Conservation (phyloP, 2,888 invertebrate genomes). For the Heliconius ismenius region DNA sequence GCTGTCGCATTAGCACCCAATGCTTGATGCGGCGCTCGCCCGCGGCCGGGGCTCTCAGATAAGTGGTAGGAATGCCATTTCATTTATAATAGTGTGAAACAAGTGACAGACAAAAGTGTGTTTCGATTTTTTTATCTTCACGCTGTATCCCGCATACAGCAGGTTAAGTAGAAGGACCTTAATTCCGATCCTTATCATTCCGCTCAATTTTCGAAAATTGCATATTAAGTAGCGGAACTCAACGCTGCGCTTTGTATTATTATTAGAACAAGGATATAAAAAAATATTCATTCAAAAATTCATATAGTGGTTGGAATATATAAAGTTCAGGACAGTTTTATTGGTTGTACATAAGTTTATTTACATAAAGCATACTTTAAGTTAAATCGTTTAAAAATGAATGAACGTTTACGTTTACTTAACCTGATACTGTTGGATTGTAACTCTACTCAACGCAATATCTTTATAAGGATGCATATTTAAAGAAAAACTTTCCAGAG, state of each 20-base stretch:
- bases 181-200: too few species aligned
- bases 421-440: neutral
- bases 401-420: too few species aligned
- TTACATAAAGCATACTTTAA: neutral
- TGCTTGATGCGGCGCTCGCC: slow-evolving; percentile 31
- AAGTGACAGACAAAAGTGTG: slow-evolving; percentile 10
- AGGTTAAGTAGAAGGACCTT: too few species aligned
- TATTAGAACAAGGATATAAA: too few species aligned
- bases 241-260: too few species aligned
- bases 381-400: neutral
- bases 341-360: neutral
- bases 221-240: too few species aligned
- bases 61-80: slow-evolving; percentile 12
- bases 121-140: neutral
- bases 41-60: slow-evolving; percentile 7
- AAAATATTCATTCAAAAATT: neutral
- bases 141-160: neutral
- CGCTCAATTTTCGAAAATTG: too few species aligned
- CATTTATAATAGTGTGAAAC: neutral
- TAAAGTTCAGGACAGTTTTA: neutral
- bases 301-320: neutral
- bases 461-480: neutral
- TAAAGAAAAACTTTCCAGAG: too few species aligned
- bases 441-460: neutral
- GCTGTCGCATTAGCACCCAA: slow-evolving; percentile 18